Base-by-base conservation (phyloP, 2,888 invertebrate genomes). In the Melanchra persicariae region DNA sequence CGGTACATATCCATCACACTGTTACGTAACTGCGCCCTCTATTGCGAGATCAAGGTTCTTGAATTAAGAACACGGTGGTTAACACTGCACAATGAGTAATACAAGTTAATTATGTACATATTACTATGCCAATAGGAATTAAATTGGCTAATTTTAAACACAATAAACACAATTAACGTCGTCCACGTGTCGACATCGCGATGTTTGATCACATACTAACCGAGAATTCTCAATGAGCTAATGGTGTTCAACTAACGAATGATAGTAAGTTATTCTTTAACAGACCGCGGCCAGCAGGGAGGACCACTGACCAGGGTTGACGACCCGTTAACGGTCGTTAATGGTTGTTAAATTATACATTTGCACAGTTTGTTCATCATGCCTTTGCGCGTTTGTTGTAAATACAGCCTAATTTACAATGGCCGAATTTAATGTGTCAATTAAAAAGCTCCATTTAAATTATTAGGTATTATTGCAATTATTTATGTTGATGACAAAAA, bases 191-290 rank as follows among this genome's bases (percentile, higher is more conserved):
- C 88, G 88, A 83, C 93, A 83, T 85, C 84, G 85, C 91, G 86
- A 87, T 89, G 92, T 89, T 91, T 90, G 90, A 89, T 90, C 90
- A 89, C 87, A 89, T 72, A 93, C 93, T 93, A 90, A 90, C 61
- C 49, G 70, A 85, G 87, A 86, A 72, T 89, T 86, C 87, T 90
- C 87, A 91, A 89, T 90, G 91, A 87, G 86, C 83, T 89, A 89
- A 91, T 90, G 89, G 88, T 88, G 85, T 88, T 87, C 85, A 74
- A 79, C 80, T 82, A 79, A 85, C 81, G 81, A 72, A 78, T 74
- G 71, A 85, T 84, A 80, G 74, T 73, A 84, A 82, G 85, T 87
- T 87, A 84, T 84, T 81, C 74, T 68, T 79, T 77, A 74, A 70
- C 60, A 69, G 47, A 26, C 37, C 49, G 57, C 57, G 70, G 59